Base-by-base conservation (phyloP, 2,888 invertebrate genomes). In the Busseola fusca region DNA sequence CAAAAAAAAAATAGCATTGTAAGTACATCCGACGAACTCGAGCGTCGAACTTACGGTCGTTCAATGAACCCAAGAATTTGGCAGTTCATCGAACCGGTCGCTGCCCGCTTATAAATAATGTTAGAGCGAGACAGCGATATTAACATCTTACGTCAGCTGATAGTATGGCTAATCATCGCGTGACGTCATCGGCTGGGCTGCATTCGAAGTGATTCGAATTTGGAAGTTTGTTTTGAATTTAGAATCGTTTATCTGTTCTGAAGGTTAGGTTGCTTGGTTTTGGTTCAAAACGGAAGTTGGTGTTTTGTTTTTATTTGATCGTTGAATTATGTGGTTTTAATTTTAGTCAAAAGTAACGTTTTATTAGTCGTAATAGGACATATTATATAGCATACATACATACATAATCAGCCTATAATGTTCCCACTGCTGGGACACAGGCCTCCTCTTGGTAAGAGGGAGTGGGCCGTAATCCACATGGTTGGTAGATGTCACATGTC, bases 61-160 rank as follows among this genome's bases (percentile, higher is more conserved):
- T 90, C 94, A 86, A 88, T 91, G 92, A 93, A 92, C 89, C 93
- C 86, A 84, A 82, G 86, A 92, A 91, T 88, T 93, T 91, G 92
- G 93, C 91, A 85, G 94, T 88, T 93, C 94, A 87, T 71, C 80
- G 92, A 82, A 92, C 93, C 88, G 90, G 89, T 87, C 91, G 88
- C 79, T 91, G 91, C 86, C 91, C 91, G 91, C 82, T 78, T 84
- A 87, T 85, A 87, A 89, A 88, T 85, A 78, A 85, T 85, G 89
- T 87, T 88, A 86, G 90, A 90, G 84, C 58, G 83, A 75, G 84
- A 83, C 14, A 3, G 45, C 34, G 16, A 21, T 18, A 68, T 69
- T 74, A 69, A 68, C 78, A 74, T 66, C 78, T 80, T 83, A 84
- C 84, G 84, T 84, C 84, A 84, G 80, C 75, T 81, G 82, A 69